Evolutionary conservation across 1,140 invertebrate genomes (phyloP).

Genomic region (Trachymyrmex cornetzi): DNA sequence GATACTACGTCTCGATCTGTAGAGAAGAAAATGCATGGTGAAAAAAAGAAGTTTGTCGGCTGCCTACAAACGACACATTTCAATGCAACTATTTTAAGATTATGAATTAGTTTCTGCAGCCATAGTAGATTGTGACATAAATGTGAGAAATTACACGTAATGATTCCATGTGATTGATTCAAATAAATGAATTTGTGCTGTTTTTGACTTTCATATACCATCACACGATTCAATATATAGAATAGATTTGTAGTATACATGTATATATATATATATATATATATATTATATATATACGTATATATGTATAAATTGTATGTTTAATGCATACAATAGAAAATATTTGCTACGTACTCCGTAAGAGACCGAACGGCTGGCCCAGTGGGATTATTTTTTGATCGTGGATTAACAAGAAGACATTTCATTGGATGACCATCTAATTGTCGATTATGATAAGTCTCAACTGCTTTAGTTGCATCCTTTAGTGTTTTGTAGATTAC

Average conservation of each 20-base stretch:
- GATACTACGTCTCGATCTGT: constrained; percentile 82
- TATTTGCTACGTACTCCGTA: constrained; percentile 80
- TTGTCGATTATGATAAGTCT: constrained; percentile 96
- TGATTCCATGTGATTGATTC: neutral
- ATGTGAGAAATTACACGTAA: constrained; percentile 24
- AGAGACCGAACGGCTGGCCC: constrained; percentile 85
- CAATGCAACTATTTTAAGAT: neutral
- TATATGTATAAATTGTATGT: neutral
- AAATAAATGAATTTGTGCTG: constrained; percentile 31
- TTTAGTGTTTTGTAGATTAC: constrained; percentile 95
- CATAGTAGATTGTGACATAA: neutral
- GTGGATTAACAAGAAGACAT: constrained; percentile 91
- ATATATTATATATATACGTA: neutral
- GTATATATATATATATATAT: too few relatives aligned
- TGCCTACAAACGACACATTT: neutral
- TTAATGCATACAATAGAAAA: neutral
- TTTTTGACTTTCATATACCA: constrained; percentile 1
- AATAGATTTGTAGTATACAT: neutral
- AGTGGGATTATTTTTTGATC: constrained; percentile 88
- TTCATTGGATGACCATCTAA: constrained; percentile 95
- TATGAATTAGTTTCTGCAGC: constrained; percentile 1
- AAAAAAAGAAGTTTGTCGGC: neutral
- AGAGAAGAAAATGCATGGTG: constrained; percentile 24
- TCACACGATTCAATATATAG: constrained; percentile 2
- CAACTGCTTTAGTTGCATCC: constrained; percentile 95